These are phyloP conservation scores for Aphelinus certus DNA, from an alignment of 1,140 invertebrate species.

Conservation along the genomic window DNA sequence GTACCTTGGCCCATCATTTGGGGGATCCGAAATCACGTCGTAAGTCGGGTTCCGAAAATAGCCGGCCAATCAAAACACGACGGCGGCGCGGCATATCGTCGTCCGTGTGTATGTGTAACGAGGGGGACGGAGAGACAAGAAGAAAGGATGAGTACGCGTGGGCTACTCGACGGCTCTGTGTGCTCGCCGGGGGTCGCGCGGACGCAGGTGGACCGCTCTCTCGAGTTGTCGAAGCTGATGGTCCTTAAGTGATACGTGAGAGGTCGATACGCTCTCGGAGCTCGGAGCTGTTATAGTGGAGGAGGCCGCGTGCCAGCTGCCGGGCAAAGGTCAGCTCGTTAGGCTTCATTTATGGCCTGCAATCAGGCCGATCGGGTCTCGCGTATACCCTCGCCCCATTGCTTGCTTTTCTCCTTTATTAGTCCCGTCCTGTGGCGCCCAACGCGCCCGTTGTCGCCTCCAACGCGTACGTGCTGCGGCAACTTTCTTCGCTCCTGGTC, in stretches of 20 bases:
- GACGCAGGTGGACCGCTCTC: neutral
- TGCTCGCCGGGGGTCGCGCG: neutral
- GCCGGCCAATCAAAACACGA: neutral
- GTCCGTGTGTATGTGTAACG: too few relatives aligned
- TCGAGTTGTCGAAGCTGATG: constrained; percentile 1
- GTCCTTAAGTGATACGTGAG: constrained; percentile 40
- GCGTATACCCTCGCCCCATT: neutral
- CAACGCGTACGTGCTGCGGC: too few relatives aligned
- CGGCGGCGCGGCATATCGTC: too few relatives aligned
- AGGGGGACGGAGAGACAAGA: neutral
- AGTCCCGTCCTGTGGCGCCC: too few relatives aligned
- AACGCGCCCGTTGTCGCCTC: too few relatives aligned
- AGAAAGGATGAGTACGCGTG: too few relatives aligned
- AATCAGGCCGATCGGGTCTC: constrained; percentile 16
- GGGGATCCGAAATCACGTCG: neutral
- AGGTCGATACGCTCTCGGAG: constrained; percentile 19
- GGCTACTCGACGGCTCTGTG: neutral
- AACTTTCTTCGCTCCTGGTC: too few relatives aligned
- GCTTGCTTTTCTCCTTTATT: constrained; percentile 6
- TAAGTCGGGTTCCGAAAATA: neutral
- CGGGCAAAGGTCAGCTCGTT: constrained; percentile 38
- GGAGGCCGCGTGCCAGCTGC: neutral
- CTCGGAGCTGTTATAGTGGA: too few relatives aligned
- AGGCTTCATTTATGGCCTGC: constrained; percentile 40
- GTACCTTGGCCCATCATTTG: too few relatives aligned